Evolutionary conservation across 2,797 vertebrate genomes (phyloP), one percentile per base, ranked within the genome.

Genomic region (Anabas testudineus): DNA sequence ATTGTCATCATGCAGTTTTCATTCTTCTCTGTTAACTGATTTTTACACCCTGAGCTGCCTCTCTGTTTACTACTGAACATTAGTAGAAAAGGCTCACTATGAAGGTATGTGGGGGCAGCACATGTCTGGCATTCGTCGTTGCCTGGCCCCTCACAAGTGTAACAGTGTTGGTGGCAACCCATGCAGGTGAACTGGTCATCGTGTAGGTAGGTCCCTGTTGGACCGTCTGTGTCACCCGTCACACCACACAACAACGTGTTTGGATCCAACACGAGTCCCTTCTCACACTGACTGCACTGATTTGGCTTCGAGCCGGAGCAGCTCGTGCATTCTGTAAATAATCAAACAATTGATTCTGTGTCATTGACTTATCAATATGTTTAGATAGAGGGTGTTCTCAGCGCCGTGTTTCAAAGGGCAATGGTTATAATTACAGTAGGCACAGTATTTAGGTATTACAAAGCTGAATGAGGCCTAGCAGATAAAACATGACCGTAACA

Each of bases 171-270:
- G 78, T 94, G 90, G 62, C 94, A 95, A 37, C 91, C 77, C 70
- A 91, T 85, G 82, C 95, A 95, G 43, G 91, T 94, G 87, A 95
- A 95, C 71, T 87, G 92, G 85, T 95, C 89, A 5, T 90, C 81
- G 12, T 94, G 91, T 22, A 95, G 87, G 78, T 94, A 95, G 13
- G 89, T 93, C 80, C 91, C 86, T 0, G 69, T 83, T 4, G 93
- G 94, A 73, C 93, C 94, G 78, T 84, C 83, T 0, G 90, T 90
- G 69, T 94, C 94, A 13, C 91, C 92, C 0, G 92, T 93, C 71
- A 93, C 90, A 0, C 93, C 93, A 39, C 92, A 93, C 74, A 92
- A 67, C 78, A 93, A 37, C 1, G 89, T 94, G 73, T 90, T 92
- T 21, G 93, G 90, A 83, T 95, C 93, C 78, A 95, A 82, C 45